Evolutionary conservation across 2,797 vertebrate genomes (phyloP).

Genomic region (Hephaestus fuliginosus): DNA sequence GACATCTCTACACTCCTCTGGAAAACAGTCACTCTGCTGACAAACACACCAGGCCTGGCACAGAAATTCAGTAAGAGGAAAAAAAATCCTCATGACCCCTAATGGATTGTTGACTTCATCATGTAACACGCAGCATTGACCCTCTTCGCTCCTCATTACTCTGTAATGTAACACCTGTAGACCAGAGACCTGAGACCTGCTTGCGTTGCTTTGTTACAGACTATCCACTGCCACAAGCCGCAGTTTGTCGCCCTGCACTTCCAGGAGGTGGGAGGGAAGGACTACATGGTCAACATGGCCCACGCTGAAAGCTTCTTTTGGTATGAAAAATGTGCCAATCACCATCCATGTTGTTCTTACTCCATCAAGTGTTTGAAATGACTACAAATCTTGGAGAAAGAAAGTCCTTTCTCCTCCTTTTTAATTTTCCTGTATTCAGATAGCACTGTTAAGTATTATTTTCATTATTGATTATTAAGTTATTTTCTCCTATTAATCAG

Average conservation of each 20-base stretch:
- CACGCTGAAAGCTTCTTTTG: constrained; percentile 84
- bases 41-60: neutral
- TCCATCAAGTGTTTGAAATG: neutral
- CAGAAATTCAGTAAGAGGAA: constrained; percentile 2
- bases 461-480: neutral
- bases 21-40: constrained; percentile 20
- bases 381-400: neutral
- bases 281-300: constrained; percentile 87
- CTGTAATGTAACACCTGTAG: constrained; percentile 27
- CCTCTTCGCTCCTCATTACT: neutral
- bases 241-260: constrained; percentile 88
- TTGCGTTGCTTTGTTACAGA: constrained; percentile 70
- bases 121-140: constrained; percentile 15
- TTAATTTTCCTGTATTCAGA: neutral
- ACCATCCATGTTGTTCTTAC: neutral
- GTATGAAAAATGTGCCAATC: constrained; percentile 65
- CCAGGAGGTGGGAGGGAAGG: constrained; percentile 90
- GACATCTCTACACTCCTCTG: neutral
- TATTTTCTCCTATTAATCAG: neutral
- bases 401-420: neutral
- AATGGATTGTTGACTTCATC: constrained; percentile 20
- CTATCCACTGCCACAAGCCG: constrained; percentile 81
- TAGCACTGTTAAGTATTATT: neutral
- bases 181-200: constrained; percentile 4
- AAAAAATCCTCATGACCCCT: neutral